Percentiles rank a stretch among this genome's conserved stretches.
phyloP scores from a whole-genome alignment of 2,888 invertebrate genomes.

The Allygus modestus region DNA sequence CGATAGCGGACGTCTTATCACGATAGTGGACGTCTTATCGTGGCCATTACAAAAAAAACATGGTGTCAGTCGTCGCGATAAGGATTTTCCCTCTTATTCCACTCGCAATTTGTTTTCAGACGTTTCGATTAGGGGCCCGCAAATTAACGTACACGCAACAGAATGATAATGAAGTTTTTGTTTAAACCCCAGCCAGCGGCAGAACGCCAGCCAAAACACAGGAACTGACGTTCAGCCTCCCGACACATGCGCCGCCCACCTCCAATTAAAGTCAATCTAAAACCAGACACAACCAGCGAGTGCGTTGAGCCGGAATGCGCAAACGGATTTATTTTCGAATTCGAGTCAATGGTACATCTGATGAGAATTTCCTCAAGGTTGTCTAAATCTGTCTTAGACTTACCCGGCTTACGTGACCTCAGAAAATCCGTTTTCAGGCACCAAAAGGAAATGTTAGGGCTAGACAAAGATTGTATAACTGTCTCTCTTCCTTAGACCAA shows the following conservation, averaged over 20 bases:
- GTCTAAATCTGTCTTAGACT: too few species aligned
- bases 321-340: neutral
- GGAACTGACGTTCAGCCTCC: neutral
- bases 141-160: neutral
- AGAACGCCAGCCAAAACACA: neutral
- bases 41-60: too few species aligned
- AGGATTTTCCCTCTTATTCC: neutral
- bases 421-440: too few species aligned
- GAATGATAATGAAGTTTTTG: neutral
- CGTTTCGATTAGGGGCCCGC: neutral
- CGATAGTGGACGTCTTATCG: too few species aligned
- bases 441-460: too few species aligned
- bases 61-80: neutral
- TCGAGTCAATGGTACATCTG: too few species aligned
- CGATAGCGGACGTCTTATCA: too few species aligned
- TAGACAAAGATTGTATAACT: too few species aligned
- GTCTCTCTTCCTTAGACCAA: too few species aligned
- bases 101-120: neutral
- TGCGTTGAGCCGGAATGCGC: neutral
- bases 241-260: neutral
- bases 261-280: slow-evolving; percentile 14
- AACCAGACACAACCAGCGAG: slow-evolving; percentile 11
- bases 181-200: neutral
- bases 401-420: too few species aligned
- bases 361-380: too few species aligned